A percentile compares a stretch with the other conserved stretches of the same genome.
phyloP scores from a whole-genome alignment of 1,140 invertebrate genomes.

The Anadara kagoshimensis region DNA sequence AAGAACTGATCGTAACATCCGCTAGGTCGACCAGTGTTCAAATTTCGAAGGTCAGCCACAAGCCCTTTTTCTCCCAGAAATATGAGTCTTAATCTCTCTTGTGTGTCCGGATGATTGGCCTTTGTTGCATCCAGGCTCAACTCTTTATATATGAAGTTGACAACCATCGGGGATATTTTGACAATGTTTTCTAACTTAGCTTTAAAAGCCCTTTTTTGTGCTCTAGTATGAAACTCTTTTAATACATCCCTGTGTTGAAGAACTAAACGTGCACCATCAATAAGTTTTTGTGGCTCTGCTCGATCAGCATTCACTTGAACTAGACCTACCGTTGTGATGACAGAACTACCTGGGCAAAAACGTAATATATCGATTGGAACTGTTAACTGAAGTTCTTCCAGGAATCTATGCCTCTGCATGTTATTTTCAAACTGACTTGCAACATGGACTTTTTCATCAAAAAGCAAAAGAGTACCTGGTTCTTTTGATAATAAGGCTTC shows the following conservation, averaged over 20 bases:
- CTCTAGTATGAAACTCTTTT: slow-evolving; percentile 36
- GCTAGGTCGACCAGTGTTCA: neutral
- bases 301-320: no score
- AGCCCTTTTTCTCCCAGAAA: neutral
- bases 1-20: neutral
- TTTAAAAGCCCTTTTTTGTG: slow-evolving; percentile 22
- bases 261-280: neutral
- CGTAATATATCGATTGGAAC: no score
- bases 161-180: neutral
- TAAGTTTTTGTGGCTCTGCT: no score
- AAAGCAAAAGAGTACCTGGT: slow-evolving; percentile 4
- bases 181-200: slow-evolving; percentile 14
- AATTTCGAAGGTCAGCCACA: neutral
- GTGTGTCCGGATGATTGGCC: neutral
- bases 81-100: neutral
- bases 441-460: slow-evolving; percentile 38
- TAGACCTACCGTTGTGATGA: no score
- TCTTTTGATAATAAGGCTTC: neutral
- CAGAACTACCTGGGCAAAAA: no score
- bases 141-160: neutral
- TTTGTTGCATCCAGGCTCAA: neutral
- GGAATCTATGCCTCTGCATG: neutral
- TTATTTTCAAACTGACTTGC: neutral
- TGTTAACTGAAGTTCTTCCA: no score
- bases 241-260: no score